Evolutionary conservation across 35 echinoderm and acorn worm genomes (phyloP).

Genomic region (Patiria miniata): DNA sequence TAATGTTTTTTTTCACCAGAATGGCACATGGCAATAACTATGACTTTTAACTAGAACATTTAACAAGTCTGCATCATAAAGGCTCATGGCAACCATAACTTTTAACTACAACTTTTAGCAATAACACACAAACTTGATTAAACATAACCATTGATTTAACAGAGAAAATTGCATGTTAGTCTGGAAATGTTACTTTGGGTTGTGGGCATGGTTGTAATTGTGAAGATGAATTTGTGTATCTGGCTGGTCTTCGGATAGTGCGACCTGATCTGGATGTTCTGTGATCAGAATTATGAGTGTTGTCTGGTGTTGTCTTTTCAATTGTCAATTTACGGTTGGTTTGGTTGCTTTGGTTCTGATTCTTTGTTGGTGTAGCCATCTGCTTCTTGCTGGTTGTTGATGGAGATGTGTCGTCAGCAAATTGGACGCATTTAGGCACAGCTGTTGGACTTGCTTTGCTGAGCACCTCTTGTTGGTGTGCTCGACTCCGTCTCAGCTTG

Average conservation of each 20-base stretch:
- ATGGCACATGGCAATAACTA: too few species aligned
- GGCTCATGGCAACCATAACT: too few species aligned
- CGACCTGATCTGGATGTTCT: conserved; percentile 15
- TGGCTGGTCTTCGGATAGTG: background rate
- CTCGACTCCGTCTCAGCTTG: conserved; percentile 37
- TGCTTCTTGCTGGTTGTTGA: background rate
- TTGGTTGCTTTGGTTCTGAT: background rate
- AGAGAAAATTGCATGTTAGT: too few species aligned
- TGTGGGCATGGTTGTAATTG: too few species aligned
- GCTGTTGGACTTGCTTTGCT: conserved; percentile 18
- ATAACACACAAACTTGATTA: too few species aligned
- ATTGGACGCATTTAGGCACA: background rate
- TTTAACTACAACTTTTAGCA: too few species aligned
- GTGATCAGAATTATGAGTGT: background rate
- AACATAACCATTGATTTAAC: too few species aligned
- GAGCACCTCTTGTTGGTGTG: conserved; percentile 29
- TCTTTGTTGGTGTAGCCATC: background rate
- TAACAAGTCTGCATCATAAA: too few species aligned
- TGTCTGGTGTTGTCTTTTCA: background rate
- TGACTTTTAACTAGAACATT: too few species aligned
- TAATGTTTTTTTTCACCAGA: too few species aligned
- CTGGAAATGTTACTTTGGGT: too few species aligned
- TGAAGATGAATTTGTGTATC: too few species aligned
- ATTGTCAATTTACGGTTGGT: background rate
- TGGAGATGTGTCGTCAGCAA: background rate